A percentile compares a stretch with the other conserved stretches of the same genome.
Evolutionary conservation across 2,113 vertebrate genomes (phyloP).

Genomic region (Triplophysa rosa): DNA sequence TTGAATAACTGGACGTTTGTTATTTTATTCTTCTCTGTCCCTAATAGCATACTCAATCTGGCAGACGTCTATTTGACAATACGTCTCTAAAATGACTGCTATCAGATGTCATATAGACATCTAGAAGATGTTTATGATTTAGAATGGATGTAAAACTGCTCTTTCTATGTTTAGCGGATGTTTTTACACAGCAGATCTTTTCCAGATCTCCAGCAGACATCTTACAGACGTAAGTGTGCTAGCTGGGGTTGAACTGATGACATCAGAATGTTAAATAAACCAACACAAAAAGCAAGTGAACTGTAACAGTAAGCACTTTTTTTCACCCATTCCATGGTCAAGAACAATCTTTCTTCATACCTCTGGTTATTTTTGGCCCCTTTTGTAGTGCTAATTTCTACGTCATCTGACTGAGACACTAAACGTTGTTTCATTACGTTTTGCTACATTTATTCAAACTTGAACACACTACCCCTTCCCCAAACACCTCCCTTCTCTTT

Average conservation of each 20-base stretch:
- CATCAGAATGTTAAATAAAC: slow-evolving; percentile 18
- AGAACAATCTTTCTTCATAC: slow-evolving; percentile 46
- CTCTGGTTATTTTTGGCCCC: slow-evolving; percentile 54
- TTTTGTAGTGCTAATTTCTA: slow-evolving; percentile 57
- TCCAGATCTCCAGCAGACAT: too few relatives aligned
- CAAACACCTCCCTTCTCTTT: slow-evolving; percentile 14
- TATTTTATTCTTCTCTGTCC: not conserved
- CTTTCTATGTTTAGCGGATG: too few relatives aligned
- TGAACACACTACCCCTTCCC: slow-evolving; percentile 21
- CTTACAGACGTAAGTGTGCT: too few relatives aligned
- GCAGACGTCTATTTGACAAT: too few relatives aligned
- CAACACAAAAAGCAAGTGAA: slow-evolving; percentile 25
- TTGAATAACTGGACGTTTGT: slow-evolving; percentile 1
- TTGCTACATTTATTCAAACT: slow-evolving; percentile 48
- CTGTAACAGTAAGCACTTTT: slow-evolving; percentile 13
- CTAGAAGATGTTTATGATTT: too few relatives aligned
- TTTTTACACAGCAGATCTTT: too few relatives aligned
- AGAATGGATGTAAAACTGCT: too few relatives aligned
- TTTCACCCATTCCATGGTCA: slow-evolving; percentile 32
- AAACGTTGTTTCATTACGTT: slow-evolving; percentile 35
- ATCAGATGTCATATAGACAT: too few relatives aligned
- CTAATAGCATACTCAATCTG: too few relatives aligned
- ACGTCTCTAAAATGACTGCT: too few relatives aligned
- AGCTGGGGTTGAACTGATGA: slow-evolving; percentile 14
- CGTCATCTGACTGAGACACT: slow-evolving; percentile 41